Conservation (phyloP, 2,888 invertebrate species). For the Mallateleia sp. region DNA sequence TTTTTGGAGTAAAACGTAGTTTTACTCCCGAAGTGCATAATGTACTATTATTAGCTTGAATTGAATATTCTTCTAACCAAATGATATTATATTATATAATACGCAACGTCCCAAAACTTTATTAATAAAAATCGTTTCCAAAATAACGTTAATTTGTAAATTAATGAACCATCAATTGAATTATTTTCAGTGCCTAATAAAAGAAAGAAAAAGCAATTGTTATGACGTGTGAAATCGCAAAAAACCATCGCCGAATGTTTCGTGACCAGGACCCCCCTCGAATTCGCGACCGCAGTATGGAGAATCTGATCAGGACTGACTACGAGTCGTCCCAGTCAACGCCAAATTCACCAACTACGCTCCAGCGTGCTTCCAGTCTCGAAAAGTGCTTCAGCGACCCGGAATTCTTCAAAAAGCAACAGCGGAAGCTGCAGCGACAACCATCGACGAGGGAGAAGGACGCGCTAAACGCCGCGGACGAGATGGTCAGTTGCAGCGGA, state of each 20-base stretch:
- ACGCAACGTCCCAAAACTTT: too few species aligned
- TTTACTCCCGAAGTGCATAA: too few species aligned
- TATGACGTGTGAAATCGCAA: conserved; percentile 86
- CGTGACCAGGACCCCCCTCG: conserved; percentile 88
- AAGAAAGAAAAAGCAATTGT: neutral
- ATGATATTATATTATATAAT: too few species aligned
- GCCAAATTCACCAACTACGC: conserved; percentile 83
- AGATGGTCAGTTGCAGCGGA: conserved; percentile 77
- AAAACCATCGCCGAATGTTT: conserved; percentile 85
- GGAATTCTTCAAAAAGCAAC: conserved; percentile 83
- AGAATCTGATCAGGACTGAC: conserved; percentile 83
- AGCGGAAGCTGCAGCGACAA: conserved; percentile 77
- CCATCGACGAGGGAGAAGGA: conserved; percentile 76
- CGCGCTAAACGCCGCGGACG: conserved; percentile 62
- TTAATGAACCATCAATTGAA: too few species aligned
- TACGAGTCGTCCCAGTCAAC: conserved; percentile 81
- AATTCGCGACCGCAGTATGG: conserved; percentile 82
- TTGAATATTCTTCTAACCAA: too few species aligned
- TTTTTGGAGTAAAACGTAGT: too few species aligned
- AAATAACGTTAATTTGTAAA: too few species aligned
- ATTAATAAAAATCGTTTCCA: too few species aligned
- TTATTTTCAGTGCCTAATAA: too few species aligned
- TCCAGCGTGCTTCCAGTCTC: conserved; percentile 83
- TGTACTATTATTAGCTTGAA: too few species aligned
- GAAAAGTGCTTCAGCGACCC: conserved; percentile 86